Conservation (phyloP, 2,888 invertebrate genomes). For the Lasioglossum leucozonium region DNA sequence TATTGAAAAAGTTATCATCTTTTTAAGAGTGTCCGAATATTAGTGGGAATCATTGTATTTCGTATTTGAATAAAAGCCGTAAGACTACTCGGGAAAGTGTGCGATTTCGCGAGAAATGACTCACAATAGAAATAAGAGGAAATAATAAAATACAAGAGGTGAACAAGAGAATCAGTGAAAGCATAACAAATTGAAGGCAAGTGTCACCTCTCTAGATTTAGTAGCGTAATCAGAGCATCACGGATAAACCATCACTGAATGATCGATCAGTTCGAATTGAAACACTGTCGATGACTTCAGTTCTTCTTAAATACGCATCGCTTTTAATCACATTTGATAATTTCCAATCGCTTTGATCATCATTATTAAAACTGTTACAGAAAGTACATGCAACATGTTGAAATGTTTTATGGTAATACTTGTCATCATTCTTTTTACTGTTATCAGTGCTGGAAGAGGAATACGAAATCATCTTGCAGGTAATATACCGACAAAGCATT, state of each 20-base stretch:
- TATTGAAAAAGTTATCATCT: no score
- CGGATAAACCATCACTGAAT: neutral
- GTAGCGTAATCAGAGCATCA: constrained; percentile 33
- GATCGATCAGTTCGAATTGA: constrained; percentile 25
- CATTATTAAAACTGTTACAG: neutral
- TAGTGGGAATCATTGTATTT: no score
- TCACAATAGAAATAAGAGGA: neutral
- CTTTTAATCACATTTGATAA: neutral
- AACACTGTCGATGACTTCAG: neutral
- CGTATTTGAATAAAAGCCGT: no score
- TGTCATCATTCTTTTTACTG: neutral
- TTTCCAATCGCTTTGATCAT: neutral
- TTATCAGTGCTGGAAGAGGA: neutral
- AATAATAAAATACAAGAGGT: neutral
- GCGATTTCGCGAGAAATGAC: neutral
- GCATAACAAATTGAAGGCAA: neutral
- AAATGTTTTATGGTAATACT: neutral
- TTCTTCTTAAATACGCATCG: neutral
- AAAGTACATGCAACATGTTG: constrained; percentile 4
- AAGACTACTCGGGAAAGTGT: neutral
- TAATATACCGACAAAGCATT: constrained; percentile 4
- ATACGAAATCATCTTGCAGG: constrained; percentile 13
- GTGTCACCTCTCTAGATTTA: neutral
- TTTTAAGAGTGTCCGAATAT: no score
- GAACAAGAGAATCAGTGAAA: neutral